These are phyloP conservation scores for Sicus ferrugineus DNA, from an alignment of 2,888 invertebrate genomes.

Conservation along the genomic window DNA sequence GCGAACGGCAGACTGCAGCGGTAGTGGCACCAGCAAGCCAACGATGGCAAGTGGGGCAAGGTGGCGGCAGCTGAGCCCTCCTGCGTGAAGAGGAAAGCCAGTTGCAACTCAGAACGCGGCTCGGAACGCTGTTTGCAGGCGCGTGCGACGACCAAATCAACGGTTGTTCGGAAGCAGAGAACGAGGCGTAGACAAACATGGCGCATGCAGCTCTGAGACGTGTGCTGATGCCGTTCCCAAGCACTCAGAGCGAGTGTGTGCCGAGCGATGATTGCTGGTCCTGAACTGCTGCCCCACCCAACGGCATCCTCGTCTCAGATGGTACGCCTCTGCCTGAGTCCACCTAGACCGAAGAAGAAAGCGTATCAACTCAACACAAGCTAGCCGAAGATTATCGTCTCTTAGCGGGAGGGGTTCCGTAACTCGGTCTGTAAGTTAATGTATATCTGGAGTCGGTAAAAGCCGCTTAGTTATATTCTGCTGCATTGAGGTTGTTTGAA, in stretches of 20 bases:
- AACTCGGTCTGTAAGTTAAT: no score
- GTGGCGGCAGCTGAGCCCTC: not conserved
- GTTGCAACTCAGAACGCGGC: not conserved
- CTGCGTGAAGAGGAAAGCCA: not conserved
- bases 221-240: slow-evolving; percentile 15
- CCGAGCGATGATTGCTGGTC: not conserved
- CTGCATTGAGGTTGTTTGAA: no score
- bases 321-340: no score
- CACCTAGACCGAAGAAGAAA: no score
- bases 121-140: not conserved
- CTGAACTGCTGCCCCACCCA: no score
- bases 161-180: slow-evolving; percentile 48
- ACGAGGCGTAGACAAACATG: slow-evolving; percentile 10
- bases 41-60: not conserved
- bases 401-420: no score
- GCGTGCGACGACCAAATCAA: slow-evolving; percentile 58
- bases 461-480: no score
- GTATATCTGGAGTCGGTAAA: no score
- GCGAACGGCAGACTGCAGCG: slow-evolving; percentile 53
- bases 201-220: not conserved
- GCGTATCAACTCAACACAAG: no score
- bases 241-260: slow-evolving; percentile 28
- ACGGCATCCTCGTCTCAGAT: no score
- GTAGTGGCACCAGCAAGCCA: slow-evolving; percentile 20
- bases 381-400: no score